phyloP scores from a whole-genome alignment of 2,888 invertebrate genomes.

The Cephus sareptanus region DNA sequence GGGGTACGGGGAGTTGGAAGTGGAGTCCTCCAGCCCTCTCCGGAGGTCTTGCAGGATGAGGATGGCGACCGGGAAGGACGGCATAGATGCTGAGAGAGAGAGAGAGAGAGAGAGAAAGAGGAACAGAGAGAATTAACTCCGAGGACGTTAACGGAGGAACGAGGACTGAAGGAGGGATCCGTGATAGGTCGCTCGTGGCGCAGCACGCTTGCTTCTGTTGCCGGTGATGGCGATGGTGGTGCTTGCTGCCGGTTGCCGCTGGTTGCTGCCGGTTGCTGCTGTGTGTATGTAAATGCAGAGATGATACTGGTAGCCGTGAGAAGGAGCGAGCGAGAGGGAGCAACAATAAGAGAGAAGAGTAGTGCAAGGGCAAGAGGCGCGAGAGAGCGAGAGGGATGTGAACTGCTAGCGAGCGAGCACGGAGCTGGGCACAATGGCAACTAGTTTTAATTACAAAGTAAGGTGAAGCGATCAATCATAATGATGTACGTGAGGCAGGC shows the following conservation, averaged over 20 bases:
- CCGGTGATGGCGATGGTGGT: constrained; percentile 11
- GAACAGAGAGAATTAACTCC: too few relatives aligned
- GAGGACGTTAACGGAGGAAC: constrained; percentile 22
- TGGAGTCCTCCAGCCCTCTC: constrained; percentile 17
- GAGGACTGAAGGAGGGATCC: constrained; percentile 25
- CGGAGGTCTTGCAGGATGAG: constrained; percentile 26
- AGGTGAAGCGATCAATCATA: constrained; percentile 68
- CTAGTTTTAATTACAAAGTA: constrained; percentile 68
- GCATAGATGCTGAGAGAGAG: constrained; percentile 27
- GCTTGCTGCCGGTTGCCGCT: neutral
- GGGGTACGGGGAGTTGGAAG: constrained; percentile 36
- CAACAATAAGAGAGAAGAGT: neutral
- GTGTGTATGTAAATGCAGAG: constrained; percentile 37
- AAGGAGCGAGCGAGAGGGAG: neutral
- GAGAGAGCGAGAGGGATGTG: constrained; percentile 1
- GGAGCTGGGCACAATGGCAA: constrained; percentile 64
- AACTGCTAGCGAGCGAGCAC: constrained; percentile 32
- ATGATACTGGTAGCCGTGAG: constrained; percentile 23
- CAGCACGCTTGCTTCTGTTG: constrained; percentile 13
- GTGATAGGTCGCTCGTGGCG: constrained; percentile 54
- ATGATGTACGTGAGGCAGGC: constrained; percentile 67
- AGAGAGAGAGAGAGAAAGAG: constrained; percentile 21
- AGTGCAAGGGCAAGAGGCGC: too few relatives aligned
- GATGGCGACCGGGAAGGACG: constrained; percentile 34
- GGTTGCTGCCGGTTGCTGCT: constrained; percentile 12